phyloP scores from a whole-genome alignment of 2,113 vertebrate species.

The Lethenteron camtschaticum region DNA sequence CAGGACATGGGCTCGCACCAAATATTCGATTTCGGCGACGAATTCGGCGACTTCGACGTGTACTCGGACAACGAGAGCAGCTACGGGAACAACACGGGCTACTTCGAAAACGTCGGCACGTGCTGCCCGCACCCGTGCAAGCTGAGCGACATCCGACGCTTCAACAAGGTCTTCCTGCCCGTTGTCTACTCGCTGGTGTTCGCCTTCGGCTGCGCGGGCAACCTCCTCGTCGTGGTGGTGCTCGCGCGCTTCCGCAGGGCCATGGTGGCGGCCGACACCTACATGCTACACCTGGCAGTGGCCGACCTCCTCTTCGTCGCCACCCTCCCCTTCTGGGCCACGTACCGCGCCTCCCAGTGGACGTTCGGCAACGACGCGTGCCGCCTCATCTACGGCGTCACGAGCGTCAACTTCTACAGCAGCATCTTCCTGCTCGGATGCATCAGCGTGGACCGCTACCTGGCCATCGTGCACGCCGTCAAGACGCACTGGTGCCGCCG shows the following conservation, averaged over 20 bases:
- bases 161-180: slow-evolving; percentile 25
- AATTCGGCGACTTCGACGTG: too few relatives aligned
- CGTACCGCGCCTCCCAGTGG: slow-evolving; percentile 25
- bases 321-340: slow-evolving; percentile 47
- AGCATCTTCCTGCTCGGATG: slow-evolving; percentile 61
- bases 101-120: neutral
- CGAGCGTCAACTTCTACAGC: slow-evolving; percentile 61
- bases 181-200: slow-evolving; percentile 37
- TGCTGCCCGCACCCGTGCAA: slow-evolving; percentile 6
- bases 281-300: slow-evolving; percentile 60
- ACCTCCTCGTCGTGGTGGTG: slow-evolving; percentile 49
- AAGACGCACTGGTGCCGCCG: slow-evolving; percentile 20
- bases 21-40: too few relatives aligned
- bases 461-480: slow-evolving; percentile 60
- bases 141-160: slow-evolving; percentile 18
- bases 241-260: slow-evolving; percentile 43
- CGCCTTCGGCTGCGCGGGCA: slow-evolving; percentile 44
- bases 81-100: neutral
- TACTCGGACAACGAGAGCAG: neutral
- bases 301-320: slow-evolving; percentile 54
- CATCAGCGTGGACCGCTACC: slow-evolving; percentile 55
- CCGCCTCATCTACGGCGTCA: slow-evolving; percentile 42
- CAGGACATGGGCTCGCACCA: too few relatives aligned
- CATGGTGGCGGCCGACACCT: slow-evolving; percentile 68
- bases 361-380: slow-evolving; percentile 32